Base-by-base conservation (phyloP, 2,113 vertebrate species). In the Peromyscus maniculatus region DNA sequence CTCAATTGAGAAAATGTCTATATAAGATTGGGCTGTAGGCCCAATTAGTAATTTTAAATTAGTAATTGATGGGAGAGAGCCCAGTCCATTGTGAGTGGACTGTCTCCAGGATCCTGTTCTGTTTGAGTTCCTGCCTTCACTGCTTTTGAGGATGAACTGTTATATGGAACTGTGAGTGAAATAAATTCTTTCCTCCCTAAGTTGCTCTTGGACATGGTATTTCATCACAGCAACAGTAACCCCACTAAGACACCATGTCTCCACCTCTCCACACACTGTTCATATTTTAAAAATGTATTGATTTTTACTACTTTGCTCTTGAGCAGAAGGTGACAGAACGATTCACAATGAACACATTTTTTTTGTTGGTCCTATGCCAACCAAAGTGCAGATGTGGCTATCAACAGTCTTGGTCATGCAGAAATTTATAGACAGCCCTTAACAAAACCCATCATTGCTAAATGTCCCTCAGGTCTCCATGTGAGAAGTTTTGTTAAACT, bases 401-500 rank as follows among this genome's bases (percentile, higher is more conserved):
- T 91, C 43, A 96, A 94, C 79, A 49, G 77, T 77, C 52, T 91
- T 66, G 72, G 71, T 24, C 28, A 10, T 31, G 24, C 57, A 74
- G n/a, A 28, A 71, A 5, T 84, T 28, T 55, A 59, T 82, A 74
- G 28, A 9, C 87, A 95, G 55, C 82, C n/a, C 64, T 52, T 57
- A 93, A 88, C 2, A 77, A 97, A 93, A 87, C 43, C 39, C 96
- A 96, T 46, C 74, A 92, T 79, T 94, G 90, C 75, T 91, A 49
- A 43, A 71, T 92, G 96, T 95, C 97, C 97, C 97, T 98, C 98
- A 98, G 98, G n/a, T 91, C 89, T 98, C 97, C 98, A 98, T 0
- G 1, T 94, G 97, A 98, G 98, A 98, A 98, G 96, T 93, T 89
- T 97, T 91, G 90, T 97, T 98, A 59, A 98, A 98, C 98, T 98